phyloP scores from a whole-genome alignment of 2,888 invertebrate genomes.

The Patella caerulea region DNA sequence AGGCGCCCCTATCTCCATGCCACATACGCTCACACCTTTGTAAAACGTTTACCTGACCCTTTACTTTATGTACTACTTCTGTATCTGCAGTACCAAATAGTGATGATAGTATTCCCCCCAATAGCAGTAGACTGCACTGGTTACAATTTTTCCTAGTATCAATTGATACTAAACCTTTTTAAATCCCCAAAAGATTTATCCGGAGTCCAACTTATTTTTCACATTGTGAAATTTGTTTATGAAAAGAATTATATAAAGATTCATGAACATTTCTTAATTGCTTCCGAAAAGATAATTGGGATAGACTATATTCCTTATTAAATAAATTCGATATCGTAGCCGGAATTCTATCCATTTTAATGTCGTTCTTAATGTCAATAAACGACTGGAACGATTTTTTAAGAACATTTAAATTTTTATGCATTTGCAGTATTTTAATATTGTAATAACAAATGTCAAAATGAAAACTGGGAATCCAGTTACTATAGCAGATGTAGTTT shows the following conservation, averaged over 20 bases:
- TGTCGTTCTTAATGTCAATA: not conserved
- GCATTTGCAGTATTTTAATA: not conserved
- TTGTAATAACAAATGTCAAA: not conserved
- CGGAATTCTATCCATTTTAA: not conserved
- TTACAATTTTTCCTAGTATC: not conserved
- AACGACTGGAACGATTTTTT: not conserved
- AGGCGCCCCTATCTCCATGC: no score
- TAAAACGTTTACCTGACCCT: not conserved
- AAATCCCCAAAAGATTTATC: no score
- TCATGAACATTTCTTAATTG: not conserved
- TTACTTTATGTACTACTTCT: not conserved
- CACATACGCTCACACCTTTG: no score
- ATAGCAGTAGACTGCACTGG: not conserved
- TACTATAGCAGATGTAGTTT: not conserved
- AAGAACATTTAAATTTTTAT: not conserved
- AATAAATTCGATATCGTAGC: not conserved
- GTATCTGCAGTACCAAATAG: not conserved
- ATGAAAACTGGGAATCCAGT: not conserved
- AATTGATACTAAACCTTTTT: no score
- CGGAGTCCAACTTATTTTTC: no score
- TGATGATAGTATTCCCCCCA: not conserved
- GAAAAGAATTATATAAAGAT: not conserved
- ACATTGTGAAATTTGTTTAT: not conserved
- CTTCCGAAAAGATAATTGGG: not conserved
- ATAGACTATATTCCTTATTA: not conserved